phyloP scores from a whole-genome alignment of 2,797 vertebrate genomes.

The Xenops minutus region DNA sequence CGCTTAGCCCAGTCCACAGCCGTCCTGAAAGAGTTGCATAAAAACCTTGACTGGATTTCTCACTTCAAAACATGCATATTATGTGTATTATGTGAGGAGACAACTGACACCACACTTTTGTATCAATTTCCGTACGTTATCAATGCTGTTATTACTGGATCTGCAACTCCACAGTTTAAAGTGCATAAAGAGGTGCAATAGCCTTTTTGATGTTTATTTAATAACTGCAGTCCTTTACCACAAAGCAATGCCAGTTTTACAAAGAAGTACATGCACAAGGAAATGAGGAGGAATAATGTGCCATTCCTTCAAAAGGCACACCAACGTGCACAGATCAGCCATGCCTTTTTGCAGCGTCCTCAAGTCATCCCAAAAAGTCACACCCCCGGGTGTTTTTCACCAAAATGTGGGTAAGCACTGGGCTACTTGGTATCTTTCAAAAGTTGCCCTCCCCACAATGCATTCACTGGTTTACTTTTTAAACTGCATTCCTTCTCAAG shows the following conservation, averaged over 20 bases:
- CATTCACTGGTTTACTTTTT: not conserved
- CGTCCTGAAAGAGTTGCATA: conserved; percentile 78
- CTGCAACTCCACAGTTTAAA: not conserved
- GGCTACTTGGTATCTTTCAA: not conserved
- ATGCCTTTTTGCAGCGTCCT: not conserved
- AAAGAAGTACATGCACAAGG: not conserved
- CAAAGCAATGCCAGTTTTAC: not conserved
- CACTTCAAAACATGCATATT: not conserved
- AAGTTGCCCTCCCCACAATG: not conserved
- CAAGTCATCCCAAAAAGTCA: not conserved
- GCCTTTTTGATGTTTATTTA: not conserved
- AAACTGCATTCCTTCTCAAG: not conserved
- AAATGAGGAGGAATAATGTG: not conserved
- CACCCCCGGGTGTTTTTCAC: rapidly evolving
- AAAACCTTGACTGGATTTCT: not conserved
- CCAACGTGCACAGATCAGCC: not conserved
- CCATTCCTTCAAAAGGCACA: not conserved
- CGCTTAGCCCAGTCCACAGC: conserved; percentile 90
- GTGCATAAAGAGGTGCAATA: not conserved
- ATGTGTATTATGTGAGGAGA: rapidly evolving
- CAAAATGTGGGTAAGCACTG: not conserved
- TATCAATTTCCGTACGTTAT: not conserved
- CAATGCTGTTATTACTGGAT: not conserved
- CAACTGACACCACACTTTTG: rapidly evolving
- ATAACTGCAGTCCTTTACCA: not conserved